Evolutionary conservation across 2,113 vertebrate species (phyloP), one percentile per base, ranked within the genome.

Genomic region (Chaetura pelagica): DNA sequence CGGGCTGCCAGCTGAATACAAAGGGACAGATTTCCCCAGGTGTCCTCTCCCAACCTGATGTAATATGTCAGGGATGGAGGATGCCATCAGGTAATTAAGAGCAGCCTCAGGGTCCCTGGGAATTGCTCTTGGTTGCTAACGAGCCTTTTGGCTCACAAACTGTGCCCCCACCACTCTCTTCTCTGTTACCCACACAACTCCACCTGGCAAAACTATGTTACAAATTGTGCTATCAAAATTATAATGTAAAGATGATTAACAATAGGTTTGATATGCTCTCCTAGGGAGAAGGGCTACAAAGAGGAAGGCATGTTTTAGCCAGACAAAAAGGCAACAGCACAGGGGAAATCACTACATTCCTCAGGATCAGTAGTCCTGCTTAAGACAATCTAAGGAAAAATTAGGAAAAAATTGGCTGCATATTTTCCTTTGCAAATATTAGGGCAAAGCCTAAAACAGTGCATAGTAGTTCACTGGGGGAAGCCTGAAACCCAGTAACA

Each of bases 111-210:
- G 38, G 16, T 51, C 24, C 7, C 64, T 74, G 24, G 19, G 27
- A 68, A 21, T 18, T 44, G 16, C 5, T 48, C 8, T 52, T 35
- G 15, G 40, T 5, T 62, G 58, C 71, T 49, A 73, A 44, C 8
- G 9, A 84, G 32, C 7, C n/a, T 66, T 93, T 74, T 54, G 67
- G 21, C n/a, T 59, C 30, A 27, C 8, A 49, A 8, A 34, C 13
- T 2, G 1, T 44, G 16, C 8, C 20, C 29, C 57, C 38, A 35
- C 15, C 23, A 10, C 0, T 1, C 29, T 49, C 21, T 73, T 12
- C 59, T 54, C 68, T 49, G 51, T 15, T 46, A 63, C 34, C 8
- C 34, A 34, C 66, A 24, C 30, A 87, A 49, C 35, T 73, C 58
- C 52, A 40, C 49, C 29, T 63, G 27, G 29, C 34, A 71, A 63